These are phyloP conservation scores for Hemithea aestivaria DNA, from an alignment of 2,888 invertebrate genomes.

Conservation along the genomic window DNA sequence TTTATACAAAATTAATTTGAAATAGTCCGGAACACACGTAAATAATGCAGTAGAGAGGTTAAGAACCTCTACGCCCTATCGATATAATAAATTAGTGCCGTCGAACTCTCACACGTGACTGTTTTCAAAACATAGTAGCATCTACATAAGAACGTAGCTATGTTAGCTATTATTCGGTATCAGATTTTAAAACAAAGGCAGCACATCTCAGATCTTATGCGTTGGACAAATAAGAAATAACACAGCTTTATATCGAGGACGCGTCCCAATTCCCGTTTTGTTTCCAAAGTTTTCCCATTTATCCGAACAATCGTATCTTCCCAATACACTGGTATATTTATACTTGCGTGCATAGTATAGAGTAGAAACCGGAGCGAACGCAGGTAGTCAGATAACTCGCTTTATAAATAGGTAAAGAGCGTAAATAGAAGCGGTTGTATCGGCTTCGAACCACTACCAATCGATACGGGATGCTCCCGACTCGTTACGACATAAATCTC, in stretches of 20 bases:
- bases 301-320: slow-evolving; percentile 19
- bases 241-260: slow-evolving; percentile 17
- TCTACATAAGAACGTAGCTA: slow-evolving; percentile 21
- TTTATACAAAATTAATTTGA: too few relatives aligned
- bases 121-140: slow-evolving; percentile 18
- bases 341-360: slow-evolving; percentile 29
- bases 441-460: slow-evolving; percentile 67
- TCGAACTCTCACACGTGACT: slow-evolving; percentile 30
- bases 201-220: slow-evolving; percentile 11
- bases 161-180: slow-evolving; percentile 16
- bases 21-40: too few relatives aligned
- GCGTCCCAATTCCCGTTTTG: slow-evolving; percentile 19
- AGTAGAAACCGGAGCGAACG: slow-evolving; percentile 40
- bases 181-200: slow-evolving; percentile 18
- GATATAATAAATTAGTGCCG: slow-evolving; percentile 35
- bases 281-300: slow-evolving; percentile 22
- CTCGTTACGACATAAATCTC: slow-evolving; percentile 38
- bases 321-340: slow-evolving; percentile 25
- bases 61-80: slow-evolving; percentile 32
- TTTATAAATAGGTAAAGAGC: slow-evolving; percentile 77
- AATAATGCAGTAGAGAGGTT: slow-evolving; percentile 24
- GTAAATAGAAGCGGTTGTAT: slow-evolving; percentile 76
- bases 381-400: slow-evolving; percentile 66
- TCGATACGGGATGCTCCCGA: slow-evolving; percentile 56
- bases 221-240: slow-evolving; percentile 21